A percentile compares a stretch with the other conserved stretches of the same genome.
Evolutionary conservation across 2,113 vertebrate genomes (phyloP).

Genomic region (Myotis yumanensis): DNA sequence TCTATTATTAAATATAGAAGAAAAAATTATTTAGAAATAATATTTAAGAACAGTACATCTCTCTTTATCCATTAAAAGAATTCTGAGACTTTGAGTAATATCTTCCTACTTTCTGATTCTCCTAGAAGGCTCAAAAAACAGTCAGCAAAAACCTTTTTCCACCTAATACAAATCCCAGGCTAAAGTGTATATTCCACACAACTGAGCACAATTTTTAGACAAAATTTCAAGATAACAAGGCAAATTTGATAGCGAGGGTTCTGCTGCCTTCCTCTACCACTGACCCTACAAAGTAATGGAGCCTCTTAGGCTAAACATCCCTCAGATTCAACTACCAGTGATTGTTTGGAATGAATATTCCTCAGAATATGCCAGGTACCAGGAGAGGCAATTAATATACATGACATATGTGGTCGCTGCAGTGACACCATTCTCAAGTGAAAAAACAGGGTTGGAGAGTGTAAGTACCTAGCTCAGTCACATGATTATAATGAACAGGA

Average conservation of each 20-base stretch:
- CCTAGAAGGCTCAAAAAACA: slow-evolving; percentile 25
- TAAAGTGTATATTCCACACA: neutral
- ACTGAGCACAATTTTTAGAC: neutral
- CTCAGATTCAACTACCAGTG: neutral
- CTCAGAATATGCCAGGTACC: neutral
- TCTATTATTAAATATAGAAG: slow-evolving; percentile 40
- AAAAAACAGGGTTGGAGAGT: neutral
- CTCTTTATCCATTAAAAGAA: slow-evolving; percentile 33
- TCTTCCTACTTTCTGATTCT: slow-evolving; percentile 47
- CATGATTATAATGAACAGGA: slow-evolving; percentile 37
- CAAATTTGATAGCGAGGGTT: neutral
- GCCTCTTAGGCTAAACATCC: neutral
- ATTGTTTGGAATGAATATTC: neutral
- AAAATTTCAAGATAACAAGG: neutral
- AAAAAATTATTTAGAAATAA: slow-evolving; percentile 28
- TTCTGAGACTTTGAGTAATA: slow-evolving; percentile 39
- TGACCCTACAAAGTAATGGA: neutral
- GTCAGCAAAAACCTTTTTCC: neutral
- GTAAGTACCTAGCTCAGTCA: neutral
- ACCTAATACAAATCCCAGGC: neutral
- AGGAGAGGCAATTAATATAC: neutral
- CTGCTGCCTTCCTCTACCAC: neutral
- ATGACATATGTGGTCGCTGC: slow-evolving; percentile 18
- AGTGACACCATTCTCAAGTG: neutral
- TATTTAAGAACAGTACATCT: slow-evolving; percentile 23